Base-by-base conservation (phyloP, 2,888 invertebrate species). In the Himalopsyche tibetana region DNA sequence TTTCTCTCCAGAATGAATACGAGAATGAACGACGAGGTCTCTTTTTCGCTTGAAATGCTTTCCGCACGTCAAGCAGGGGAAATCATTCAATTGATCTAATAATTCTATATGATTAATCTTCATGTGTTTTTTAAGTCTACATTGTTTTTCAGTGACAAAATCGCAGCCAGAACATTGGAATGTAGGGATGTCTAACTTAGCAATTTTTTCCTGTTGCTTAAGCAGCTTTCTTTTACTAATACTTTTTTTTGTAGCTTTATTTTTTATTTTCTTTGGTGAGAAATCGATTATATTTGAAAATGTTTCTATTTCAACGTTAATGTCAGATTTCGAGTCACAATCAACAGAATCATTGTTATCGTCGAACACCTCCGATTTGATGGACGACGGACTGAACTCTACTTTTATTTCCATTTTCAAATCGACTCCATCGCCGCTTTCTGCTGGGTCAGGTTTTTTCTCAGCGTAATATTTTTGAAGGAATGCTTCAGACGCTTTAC, bases 1-100 rank as follows among this genome's bases (percentile, higher is more conserved):
- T 45, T 91, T 91, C 82, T 93, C 93, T 0, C 93, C 93, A 0
- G 93, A 92, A 88, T 93, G 93, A 11, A 90, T 89, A 12, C 92
- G 90, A 83, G 93, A 90, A 86, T 93, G 93, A 56, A 91, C 89
- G 80, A 90, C 91, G 36, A 92, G 88, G 19, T 91, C 91, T 17
- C 90, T 91, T 51, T 91, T 90, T 79, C 90, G 89, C 2, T 90
- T 90, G 85, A 92, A 92, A 17, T 90, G 89, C 87, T 91, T 91
- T 0, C 91, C 91, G 87, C 92, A 92, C 79, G 90, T 90, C 15
- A 90, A 90, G 86, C 92, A 92, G 5, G 91, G 91, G 82, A 91
- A 93, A 84, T 89, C 3, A 91, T 91, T 2, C 19, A 82, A 51
- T 88, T 36, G 17, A 17, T 56, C 38, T 19, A 19, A 4, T 11